Evolutionary conservation across 2,888 invertebrate species (phyloP), one percentile per base, ranked within the genome.

Genomic region (Nezara viridula): DNA sequence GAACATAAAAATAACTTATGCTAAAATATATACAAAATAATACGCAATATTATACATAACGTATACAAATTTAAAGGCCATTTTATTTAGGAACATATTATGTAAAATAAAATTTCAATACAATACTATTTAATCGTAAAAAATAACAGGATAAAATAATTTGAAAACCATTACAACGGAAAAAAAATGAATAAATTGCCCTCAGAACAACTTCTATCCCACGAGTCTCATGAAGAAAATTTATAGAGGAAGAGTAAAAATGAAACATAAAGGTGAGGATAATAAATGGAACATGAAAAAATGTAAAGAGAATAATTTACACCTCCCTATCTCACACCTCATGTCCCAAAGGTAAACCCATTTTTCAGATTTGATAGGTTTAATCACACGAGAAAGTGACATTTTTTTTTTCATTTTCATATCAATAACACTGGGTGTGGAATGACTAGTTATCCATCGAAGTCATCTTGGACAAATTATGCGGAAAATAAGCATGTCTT

Each of bases 261-360:
- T 81, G 81, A 44, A 47, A 81, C 24, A 81, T 81, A n/a, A 81
- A 81, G 24, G 24, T 1, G 14, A n/a, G 14, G 37, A 24, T 24
- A 81, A 81, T 47, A 81, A 81, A 81, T 81, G 81, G 37, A 81
- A 81, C 44, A 81, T 44, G 77, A 40, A 77, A 77, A 40, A 77
- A 40, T 77, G 81, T 81, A 81, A 81, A 81, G 44, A 81, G 81
- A 47, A 47, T 44, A 24, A 81, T 81, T 81, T 81, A 81, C n/a
- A 1, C 44, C 44, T 14, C n/a, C 40, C 81, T 81, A 44, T 81
- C 81, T 81, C 81, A n/a, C 44, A 44, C n/a, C 44, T 81, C 81
- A 44, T n/a, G 24, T n/a, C n/a, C 44, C 44, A 81, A 81, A 81
- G 16, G 81, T 6, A 40, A 40, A 44, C 81, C 44, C 81, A 81